Evolutionary conservation across 1,140 invertebrate species (phyloP).

Genomic region (Drosophila elegans): DNA sequence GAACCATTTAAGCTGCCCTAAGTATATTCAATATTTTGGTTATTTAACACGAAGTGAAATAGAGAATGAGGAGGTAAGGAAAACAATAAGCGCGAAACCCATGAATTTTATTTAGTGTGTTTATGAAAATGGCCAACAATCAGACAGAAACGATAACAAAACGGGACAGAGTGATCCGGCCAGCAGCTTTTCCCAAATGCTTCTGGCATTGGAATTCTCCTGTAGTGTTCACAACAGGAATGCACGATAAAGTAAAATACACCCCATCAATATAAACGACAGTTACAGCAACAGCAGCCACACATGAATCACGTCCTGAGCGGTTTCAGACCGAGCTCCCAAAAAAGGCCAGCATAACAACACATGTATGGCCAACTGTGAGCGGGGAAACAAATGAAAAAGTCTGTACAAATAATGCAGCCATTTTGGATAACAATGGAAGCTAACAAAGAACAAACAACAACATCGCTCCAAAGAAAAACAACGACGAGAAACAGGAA

Average conservation of each 20-base stretch:
- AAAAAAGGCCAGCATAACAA: conserved; percentile 29
- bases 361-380: conserved; percentile 4
- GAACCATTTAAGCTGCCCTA: neutral
- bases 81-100: conserved; percentile 53
- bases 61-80: conserved; percentile 34
- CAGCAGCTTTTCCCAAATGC: conserved; percentile 51
- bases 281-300: conserved; percentile 49
- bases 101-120: conserved; percentile 70
- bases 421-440: conserved; percentile 81
- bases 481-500: conserved; percentile 31
- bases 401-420: conserved; percentile 80
- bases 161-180: conserved; percentile 21
- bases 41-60: conserved; percentile 31
- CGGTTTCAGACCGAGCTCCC: conserved; percentile 41
- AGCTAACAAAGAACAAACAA: conserved; percentile 68
- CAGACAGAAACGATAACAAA: conserved; percentile 74
- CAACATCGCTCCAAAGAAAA: conserved; percentile 35
- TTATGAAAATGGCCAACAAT: conserved; percentile 81
- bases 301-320: conserved; percentile 73
- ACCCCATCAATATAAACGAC: conserved; percentile 79
- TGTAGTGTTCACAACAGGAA: conserved; percentile 17
- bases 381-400: conserved; percentile 51
- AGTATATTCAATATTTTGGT: conserved; percentile 41
- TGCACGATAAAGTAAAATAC: conserved; percentile 76
- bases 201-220: conserved; percentile 14